Conservation (phyloP, 1,140 invertebrate species). For the Cataglyphis hispanica region DNA sequence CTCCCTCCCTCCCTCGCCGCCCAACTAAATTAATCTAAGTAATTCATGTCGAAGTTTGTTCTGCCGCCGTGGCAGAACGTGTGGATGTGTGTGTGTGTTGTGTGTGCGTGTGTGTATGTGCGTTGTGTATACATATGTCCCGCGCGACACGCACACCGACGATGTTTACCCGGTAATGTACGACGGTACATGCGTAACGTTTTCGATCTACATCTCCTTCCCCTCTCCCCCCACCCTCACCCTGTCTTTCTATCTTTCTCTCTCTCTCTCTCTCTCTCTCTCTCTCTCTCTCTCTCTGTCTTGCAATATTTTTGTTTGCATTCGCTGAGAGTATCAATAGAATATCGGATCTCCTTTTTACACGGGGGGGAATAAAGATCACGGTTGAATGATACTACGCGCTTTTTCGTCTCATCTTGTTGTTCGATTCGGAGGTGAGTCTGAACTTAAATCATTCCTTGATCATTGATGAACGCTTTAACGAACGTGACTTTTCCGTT, state of each 20-base stretch:
- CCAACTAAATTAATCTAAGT: conserved; percentile 85
- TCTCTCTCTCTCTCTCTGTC: background rate
- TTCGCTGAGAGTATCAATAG: conserved; percentile 36
- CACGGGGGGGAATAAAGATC: conserved; percentile 11
- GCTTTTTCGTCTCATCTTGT: background rate
- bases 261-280: too few species aligned
- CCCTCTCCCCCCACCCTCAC: too few species aligned
- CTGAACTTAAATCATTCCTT: background rate
- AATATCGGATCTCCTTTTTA: conserved; percentile 17
- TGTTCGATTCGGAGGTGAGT: too few species aligned
- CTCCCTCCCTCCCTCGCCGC: conserved; percentile 55
- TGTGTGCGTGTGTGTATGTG: conserved; percentile 4
- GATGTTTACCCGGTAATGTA: background rate
- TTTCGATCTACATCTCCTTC: background rate
- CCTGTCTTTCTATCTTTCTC: too few species aligned
- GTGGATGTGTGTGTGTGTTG: conserved; percentile 35
- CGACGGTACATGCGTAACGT: conserved; percentile 27
- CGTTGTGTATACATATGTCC: background rate
- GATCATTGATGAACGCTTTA: background rate
- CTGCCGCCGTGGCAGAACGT: conserved; percentile 64
- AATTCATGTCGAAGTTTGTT: conserved; percentile 85
- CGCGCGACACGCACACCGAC: conserved; percentile 6
- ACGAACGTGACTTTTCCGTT: too few species aligned
- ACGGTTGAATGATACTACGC: conserved; percentile 6
- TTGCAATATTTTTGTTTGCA: background rate